These are phyloP conservation scores for Hypothenemus hampei DNA, from an alignment of 1,140 invertebrate species.

Conservation along the genomic window DNA sequence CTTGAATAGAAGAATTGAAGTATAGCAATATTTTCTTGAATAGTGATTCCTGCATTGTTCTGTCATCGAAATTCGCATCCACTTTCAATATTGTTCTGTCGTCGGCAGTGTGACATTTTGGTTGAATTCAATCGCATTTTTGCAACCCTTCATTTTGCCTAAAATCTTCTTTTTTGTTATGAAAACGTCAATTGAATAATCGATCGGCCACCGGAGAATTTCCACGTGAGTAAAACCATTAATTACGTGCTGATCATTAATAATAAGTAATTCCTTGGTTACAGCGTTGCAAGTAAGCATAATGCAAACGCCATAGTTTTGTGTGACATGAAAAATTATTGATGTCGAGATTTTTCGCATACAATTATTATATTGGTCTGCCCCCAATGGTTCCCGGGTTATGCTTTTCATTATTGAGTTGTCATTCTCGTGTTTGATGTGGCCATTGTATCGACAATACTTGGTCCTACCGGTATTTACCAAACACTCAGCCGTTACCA, in stretches of 20 bases:
- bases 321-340: conserved; percentile 3
- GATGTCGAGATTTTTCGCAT: background rate
- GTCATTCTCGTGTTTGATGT: conserved; percentile 16
- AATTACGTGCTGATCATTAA: conserved; percentile 4
- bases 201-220: too few species aligned
- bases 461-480: conserved; percentile 21
- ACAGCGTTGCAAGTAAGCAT: background rate
- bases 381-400: background rate
- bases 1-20: too few species aligned
- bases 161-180: too few species aligned
- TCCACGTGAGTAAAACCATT: conserved; percentile 5
- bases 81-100: too few species aligned
- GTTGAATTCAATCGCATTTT: too few species aligned
- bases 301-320: background rate
- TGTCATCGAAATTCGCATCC: too few species aligned
- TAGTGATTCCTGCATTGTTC: too few species aligned
- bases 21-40: too few species aligned
- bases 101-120: too few species aligned
- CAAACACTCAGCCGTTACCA: conserved; percentile 15
- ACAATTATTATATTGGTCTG: too few species aligned
- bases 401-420: conserved; percentile 11
- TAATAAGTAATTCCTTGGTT: background rate
- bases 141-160: too few species aligned
- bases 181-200: too few species aligned
- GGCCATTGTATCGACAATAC: conserved; percentile 15